Base-by-base conservation (phyloP, 2,888 invertebrate species). In the Microctonus aethiopoides region DNA sequence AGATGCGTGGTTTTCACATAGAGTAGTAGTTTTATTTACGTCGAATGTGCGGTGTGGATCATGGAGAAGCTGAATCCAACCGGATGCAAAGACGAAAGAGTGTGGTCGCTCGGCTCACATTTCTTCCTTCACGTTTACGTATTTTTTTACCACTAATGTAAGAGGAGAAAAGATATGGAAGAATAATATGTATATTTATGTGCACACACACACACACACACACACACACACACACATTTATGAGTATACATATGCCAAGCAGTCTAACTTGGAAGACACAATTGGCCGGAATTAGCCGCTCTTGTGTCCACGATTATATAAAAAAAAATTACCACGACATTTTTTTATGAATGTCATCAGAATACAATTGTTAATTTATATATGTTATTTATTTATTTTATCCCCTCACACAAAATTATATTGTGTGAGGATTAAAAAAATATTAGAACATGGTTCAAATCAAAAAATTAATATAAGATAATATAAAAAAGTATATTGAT, bases 241-340 rank as follows among this genome's bases (percentile, higher is more conserved):
- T n/a, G n/a, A n/a, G n/a, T 39, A 39, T 39, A 39, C n/a, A 13
- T 39, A 39, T n/a, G 39, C 16, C 16, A 16, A 46, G 46, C 46
- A 46, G 46, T 46, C 46, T 46, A 16, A 16, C 16, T n/a, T 20
- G 76, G 77, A 76, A 78, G 78, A 76, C 72, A 82, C 82, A 82
- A 82, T 82, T 78, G 79, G 74, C 67, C 72, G 76, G 78, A 81
- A 82, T 81, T 82, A 82, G 80, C 78, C 16, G 16, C 75, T 52
- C 72, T 70, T 69, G 71, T 72, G 54, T 62, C 26, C 46, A 11
- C 22, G 22, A 7, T 36, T 39, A 39, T 61, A 20, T 5, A 36
- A 22, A 61, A 16, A 22, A 46, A 46, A n/a, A 46, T 39, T 4
- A 16, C 0, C 13, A 41, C 13, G n/a, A 2, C 6, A 6, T 16